phyloP scores from a whole-genome alignment of 2,113 vertebrate genomes.

The Merops nubicus region DNA sequence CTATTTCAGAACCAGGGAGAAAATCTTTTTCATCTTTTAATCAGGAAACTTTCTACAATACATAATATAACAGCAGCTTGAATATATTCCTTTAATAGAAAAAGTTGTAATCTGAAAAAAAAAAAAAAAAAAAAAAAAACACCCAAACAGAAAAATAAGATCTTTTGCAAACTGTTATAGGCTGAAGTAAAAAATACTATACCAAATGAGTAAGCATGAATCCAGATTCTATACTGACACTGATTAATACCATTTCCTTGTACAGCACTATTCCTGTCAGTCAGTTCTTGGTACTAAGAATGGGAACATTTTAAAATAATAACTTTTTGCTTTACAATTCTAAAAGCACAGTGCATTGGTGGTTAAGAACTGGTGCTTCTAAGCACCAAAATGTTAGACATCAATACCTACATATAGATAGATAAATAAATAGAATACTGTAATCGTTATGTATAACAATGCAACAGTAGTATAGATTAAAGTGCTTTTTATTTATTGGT shows the following conservation, averaged over 20 bases:
- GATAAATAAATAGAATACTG: neutral
- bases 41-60: neutral
- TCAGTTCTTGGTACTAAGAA: neutral
- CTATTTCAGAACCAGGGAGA: neutral
- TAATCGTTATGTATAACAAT: neutral
- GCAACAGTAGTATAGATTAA: neutral
- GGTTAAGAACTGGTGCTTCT: neutral
- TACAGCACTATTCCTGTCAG: neutral
- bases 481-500: neutral
- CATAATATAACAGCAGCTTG: neutral
- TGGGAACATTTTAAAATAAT: neutral
- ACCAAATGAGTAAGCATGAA: neutral
- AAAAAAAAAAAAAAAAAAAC: no score
- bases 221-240: neutral
- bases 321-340: neutral
- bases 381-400: neutral
- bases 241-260: neutral
- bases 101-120: neutral
- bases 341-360: neutral
- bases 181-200: neutral
- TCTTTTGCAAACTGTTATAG: neutral
- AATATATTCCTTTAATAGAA: neutral
- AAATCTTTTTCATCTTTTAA: neutral
- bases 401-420: neutral
- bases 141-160: neutral